Base-by-base conservation (phyloP, 23 tunicate species). In the Corella eumyota region DNA sequence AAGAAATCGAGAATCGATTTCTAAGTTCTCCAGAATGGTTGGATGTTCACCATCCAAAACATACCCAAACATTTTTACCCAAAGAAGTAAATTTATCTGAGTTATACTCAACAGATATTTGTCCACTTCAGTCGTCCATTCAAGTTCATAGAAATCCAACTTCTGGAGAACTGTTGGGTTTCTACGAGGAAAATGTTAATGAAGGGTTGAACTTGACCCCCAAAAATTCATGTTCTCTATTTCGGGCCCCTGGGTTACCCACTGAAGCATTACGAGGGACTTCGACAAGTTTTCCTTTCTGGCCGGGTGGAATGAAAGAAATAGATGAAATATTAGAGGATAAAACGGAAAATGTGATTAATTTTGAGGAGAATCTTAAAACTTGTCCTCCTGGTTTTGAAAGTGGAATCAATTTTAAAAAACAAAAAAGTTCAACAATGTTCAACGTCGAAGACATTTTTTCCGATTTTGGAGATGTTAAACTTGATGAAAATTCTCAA, bases 301-400 rank as follows among this genome's bases (percentile, higher is more conserved):
- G 86, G 86, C 86, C 86, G 37, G 86, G 86, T 28, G 86, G 86
- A 17, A 78, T 78, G 86, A 64, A 78, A 6, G 73, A 75, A 32
- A 57, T 70, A 1, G 56, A 53, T 20, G 51, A 52, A 26, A 22
- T 78, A 26, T 6, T 78, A 48, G 33, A 46, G 30, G 64, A 36
- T 27, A 27, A 23, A 23, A n/a, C 61, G 25, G 29, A 51, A 4
- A 2, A 31, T 2, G 58, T 32, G 25, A 50, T 78, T 29, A 58
- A 69, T 36, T 70, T 78, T 61, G 70, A 70, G 36, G 47, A 40
- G 30, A 71, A 70, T 50, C 31, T 69, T 6, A 34, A 59, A 45
- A 58, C 86, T 6, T 78, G 86, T 32, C 86, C 86, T 17, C 77
- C 86, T 15, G 86, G 86, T n/a, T 78, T 70, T 62, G 72, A 69